Evolutionary conservation across 2,113 vertebrate genomes (phyloP).

Genomic region (Helogale parvula): DNA sequence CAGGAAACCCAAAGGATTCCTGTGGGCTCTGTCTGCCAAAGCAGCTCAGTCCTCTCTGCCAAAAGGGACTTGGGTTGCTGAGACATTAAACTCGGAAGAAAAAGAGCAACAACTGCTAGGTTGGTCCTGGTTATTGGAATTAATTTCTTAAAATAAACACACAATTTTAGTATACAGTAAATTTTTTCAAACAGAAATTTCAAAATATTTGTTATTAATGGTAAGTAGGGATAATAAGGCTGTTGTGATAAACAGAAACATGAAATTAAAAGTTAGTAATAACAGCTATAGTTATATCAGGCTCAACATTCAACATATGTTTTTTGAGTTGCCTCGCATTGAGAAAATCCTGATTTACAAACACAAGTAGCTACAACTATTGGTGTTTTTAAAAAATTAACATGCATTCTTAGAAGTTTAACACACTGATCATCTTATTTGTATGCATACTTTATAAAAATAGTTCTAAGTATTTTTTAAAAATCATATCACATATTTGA

Average conservation of each 20-base stretch:
- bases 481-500: constrained; percentile 19
- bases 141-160: constrained; percentile 51
- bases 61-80: neutral
- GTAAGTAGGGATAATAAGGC: constrained; percentile 26
- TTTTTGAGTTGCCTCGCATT: neutral
- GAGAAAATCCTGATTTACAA: constrained; percentile 45
- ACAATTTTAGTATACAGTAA: neutral
- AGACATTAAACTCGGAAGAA: neutral
- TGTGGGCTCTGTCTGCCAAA: constrained; percentile 8
- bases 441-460: neutral
- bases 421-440: neutral
- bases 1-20: constrained; percentile 2
- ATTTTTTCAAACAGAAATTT: constrained; percentile 1
- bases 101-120: neutral
- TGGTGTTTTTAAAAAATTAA: neutral
- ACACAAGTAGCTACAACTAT: neutral
- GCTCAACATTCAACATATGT: neutral
- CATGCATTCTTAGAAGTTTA: constrained; percentile 32
- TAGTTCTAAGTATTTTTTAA: neutral
- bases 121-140: constrained; percentile 8
- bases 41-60: neutral
- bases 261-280: constrained; percentile 39
- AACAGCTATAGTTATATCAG: neutral
- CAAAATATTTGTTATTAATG: constrained; percentile 24
- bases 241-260: constrained; percentile 16